Evolutionary conservation across 2,113 vertebrate species (phyloP).

Genomic region (Nycticebus coucang): DNA sequence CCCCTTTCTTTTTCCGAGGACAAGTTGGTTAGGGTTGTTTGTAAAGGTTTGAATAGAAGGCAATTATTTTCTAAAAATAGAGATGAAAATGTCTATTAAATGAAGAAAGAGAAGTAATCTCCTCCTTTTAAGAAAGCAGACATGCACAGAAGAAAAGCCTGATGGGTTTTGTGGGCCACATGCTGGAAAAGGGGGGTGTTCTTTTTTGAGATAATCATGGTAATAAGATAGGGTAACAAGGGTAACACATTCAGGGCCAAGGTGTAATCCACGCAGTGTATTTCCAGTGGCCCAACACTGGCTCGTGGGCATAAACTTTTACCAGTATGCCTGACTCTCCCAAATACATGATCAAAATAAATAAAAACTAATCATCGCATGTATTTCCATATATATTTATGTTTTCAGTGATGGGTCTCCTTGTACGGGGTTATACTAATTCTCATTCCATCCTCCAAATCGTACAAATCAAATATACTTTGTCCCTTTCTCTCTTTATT

Average conservation of each 20-base stretch:
- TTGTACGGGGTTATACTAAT: not conserved
- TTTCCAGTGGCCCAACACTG: not conserved
- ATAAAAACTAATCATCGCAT: not conserved
- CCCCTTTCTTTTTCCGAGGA: slow-evolving; percentile 13
- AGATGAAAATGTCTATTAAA: not conserved
- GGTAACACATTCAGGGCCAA: not conserved
- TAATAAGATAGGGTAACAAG: not conserved
- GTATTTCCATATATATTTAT: not conserved
- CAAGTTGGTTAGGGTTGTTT: not conserved
- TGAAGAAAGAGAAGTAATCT: not conserved
- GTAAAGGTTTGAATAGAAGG: not conserved
- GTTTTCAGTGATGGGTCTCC: not conserved
- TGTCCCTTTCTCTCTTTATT: not conserved
- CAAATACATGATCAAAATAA: not conserved
- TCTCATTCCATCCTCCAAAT: not conserved
- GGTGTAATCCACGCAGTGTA: not conserved
- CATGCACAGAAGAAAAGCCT: not conserved
- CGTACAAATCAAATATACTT: not conserved
- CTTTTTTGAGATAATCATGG: not conserved
- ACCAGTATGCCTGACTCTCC: not conserved
- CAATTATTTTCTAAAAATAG: not conserved
- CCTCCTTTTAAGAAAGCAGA: not conserved
- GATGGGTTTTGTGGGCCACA: not conserved
- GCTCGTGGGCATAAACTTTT: not conserved
- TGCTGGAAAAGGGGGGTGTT: not conserved